Percentiles rank a stretch among this genome's conserved stretches.
Conservation (phyloP, 2,888 invertebrate genomes). For the Synergus laeviventris region DNA sequence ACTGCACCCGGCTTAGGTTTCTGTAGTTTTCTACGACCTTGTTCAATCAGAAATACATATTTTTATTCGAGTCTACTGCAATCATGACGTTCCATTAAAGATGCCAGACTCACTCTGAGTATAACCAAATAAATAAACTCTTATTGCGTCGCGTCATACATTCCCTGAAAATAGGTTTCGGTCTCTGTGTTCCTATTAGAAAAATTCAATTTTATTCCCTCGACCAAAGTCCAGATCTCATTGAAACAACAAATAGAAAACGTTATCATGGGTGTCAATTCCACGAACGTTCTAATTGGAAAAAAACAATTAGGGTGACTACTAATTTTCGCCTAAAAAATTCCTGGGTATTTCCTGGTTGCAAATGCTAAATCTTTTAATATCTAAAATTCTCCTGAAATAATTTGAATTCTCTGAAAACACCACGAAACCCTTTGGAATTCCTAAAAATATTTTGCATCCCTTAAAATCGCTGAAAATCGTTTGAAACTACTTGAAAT, state of each 20-base stretch:
- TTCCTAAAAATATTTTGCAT: too few species aligned
- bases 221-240: not conserved
- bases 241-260: not conserved
- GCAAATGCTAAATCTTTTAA: too few species aligned
- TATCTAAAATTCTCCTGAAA: too few species aligned
- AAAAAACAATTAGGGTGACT: too few species aligned
- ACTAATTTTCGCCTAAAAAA: too few species aligned
- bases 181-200: not conserved
- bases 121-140: slow-evolving; percentile 23
- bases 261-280: not conserved
- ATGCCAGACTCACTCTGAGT: not conserved
- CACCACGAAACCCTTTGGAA: too few species aligned
- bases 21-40: slow-evolving; percentile 21
- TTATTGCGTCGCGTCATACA: slow-evolving; percentile 17
- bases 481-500: too few species aligned
- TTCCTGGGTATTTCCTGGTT: too few species aligned
- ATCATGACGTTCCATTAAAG: slow-evolving; percentile 14
- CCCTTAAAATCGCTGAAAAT: too few species aligned
- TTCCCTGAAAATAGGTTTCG: slow-evolving; percentile 1
- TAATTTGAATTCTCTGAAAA: too few species aligned
- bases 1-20: slow-evolving; percentile 10
- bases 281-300: not conserved
- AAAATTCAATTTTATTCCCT: not conserved
- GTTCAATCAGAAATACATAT: slow-evolving; percentile 7
- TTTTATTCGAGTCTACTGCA: slow-evolving; percentile 20